Evolutionary conservation across 1,140 invertebrate species (phyloP), one percentile per base, ranked within the genome.

Genomic region (Dolichoris vasculosae): DNA sequence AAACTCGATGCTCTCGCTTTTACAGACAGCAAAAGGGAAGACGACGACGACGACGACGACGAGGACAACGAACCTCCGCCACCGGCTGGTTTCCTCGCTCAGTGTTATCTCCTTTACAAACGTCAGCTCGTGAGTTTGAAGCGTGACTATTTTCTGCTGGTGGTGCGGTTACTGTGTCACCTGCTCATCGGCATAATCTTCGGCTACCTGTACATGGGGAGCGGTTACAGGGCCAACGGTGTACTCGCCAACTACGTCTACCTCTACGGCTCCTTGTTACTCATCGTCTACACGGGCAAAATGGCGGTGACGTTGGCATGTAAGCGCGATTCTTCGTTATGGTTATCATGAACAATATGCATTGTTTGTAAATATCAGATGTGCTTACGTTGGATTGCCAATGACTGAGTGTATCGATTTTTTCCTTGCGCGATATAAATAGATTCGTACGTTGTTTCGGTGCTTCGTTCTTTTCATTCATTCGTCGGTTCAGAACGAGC

Each of bases 281-380:
- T 99, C 82, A 94, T 98, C 30, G 97, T 99, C 86, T 99, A 99
- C 90, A 98, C 98, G 17, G 97, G 98, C 77, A 97, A 98, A 93
- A 99, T 99, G 98, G 97, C 98, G 7, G 98, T 98, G n/a, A 97
- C 98, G 69, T 93, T 99, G 86, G 97, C 97, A 82, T 99, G 98
- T 98, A 95, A 97, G 97, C 38, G 13, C 3, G 17, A 69, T 0
- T 59, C 26, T 4, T 23, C 26, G 3, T 59, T 35, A 35, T 35
- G 20, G 32, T 35, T 69, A 26, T 3, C 11, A 51, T 26, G 26
- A 59, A 17, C 20, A 13, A 2, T 51, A 17, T 17, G 48, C 7
- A 17, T 51, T 17, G 15, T n/a, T n/a, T n/a, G n/a, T n/a, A n/a
- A n/a, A n/a, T n/a, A n/a, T n/a, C n/a, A n/a, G n/a, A n/a, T n/a